Base-by-base conservation (phyloP, 2,888 invertebrate species). In the Metacarcinus magister region DNA sequence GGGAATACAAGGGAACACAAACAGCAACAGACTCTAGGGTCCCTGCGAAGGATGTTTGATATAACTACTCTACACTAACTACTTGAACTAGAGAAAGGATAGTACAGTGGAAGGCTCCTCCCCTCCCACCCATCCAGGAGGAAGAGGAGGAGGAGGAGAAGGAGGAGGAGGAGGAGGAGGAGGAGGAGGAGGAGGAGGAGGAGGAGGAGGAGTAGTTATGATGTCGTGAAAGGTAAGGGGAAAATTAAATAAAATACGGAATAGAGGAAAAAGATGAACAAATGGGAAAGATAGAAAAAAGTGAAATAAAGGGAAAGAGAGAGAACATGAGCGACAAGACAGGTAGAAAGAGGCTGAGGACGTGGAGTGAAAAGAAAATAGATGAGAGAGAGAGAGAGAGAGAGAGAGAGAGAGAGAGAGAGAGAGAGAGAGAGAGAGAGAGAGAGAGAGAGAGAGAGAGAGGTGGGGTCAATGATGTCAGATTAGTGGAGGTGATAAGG, bases 321-420 rank as follows among this genome's bases (percentile, higher is more conserved):
- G 19, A 93, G 19, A 43, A 23, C 19, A 44, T 39, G 10, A 75
- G n/a, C 10, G 43, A 75, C 10, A n/a, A 67, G 43, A 43, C n/a
- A 43, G 54, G 54, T 44, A 67, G 92, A 60, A 91, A 32, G 32
- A 32, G 92, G 54, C 46, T 16, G 92, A 3, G 60, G 2, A 91
- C 32, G 92, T 28, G 54, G 91, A 95, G 28, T 28, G 32, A 54
- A 46, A 60, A 28, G 87, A 94, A 60, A 46, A 43, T n/a, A 23
- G 43, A 19, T 39, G 32, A 75, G 48, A 48, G 44, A 87, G 48
- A 87, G 44, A 48, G 60, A 87, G 43, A 87, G 60, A 46, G 67
- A 39, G 48, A 87, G 67, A 48, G 67, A 48, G 46, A 94, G 54
- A 54, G 54, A 93, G 93, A 93, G 54, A 54, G 93, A 54, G 93